These are phyloP conservation scores for Seriola dumerili DNA, from an alignment of 2,113 vertebrate genomes.

Conservation along the genomic window DNA sequence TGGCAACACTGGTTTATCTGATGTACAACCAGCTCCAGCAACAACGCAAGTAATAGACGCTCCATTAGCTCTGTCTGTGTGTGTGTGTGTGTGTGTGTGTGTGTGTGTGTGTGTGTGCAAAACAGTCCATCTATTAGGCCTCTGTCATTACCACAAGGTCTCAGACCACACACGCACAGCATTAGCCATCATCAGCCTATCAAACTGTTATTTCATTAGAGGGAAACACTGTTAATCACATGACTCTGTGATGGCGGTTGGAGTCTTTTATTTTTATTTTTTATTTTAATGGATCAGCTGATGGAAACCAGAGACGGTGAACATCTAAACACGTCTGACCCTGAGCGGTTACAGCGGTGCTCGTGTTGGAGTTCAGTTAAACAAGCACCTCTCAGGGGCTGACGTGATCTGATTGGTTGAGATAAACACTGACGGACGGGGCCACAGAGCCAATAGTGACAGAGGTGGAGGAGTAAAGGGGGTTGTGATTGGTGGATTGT, in stretches of 20 bases:
- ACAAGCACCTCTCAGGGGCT: constrained; percentile 13
- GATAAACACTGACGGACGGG: background rate
- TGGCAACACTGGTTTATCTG: background rate
- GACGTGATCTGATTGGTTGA: background rate
- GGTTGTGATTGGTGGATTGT: no score
- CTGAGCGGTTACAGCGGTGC: constrained; percentile 21
- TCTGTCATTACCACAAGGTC: constrained; percentile 1
- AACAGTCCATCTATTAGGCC: constrained; percentile 4
- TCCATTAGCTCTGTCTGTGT: constrained; percentile 2
- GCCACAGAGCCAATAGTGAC: background rate
- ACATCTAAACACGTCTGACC: constrained; percentile 43
- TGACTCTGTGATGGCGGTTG: background rate
- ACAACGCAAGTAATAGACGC: background rate
- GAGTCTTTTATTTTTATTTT: background rate
- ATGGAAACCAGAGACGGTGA: constrained; percentile 56
- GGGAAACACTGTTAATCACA: constrained; percentile 16
- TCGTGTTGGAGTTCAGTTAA: constrained; percentile 35
- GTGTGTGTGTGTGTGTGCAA: no score
- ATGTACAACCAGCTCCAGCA: background rate
- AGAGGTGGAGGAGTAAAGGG: no score
- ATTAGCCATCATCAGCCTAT: background rate
- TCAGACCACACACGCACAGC: constrained; percentile 25
- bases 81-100: background rate
- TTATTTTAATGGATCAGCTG: constrained; percentile 51
- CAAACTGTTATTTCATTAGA: constrained; percentile 55